These are phyloP conservation scores for Promerops cafer DNA, from an alignment of 2,113 vertebrate genomes.

Conservation along the genomic window DNA sequence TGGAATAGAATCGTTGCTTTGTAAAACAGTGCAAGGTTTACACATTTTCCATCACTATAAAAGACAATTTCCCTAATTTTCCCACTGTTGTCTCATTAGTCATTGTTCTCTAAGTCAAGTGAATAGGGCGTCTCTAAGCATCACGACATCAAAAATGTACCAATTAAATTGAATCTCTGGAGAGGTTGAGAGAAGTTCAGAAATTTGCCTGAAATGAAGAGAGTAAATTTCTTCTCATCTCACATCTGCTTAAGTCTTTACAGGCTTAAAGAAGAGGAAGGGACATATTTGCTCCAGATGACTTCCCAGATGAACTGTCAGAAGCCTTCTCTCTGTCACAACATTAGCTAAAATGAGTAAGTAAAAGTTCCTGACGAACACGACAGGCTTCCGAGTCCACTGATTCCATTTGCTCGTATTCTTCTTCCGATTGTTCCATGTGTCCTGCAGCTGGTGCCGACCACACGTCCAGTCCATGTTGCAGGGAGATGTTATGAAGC, in stretches of 20 bases:
- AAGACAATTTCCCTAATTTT: background rate
- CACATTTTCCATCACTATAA: background rate
- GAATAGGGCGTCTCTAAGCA: background rate
- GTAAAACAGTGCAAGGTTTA: background rate
- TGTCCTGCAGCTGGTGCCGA: slow-evolving; percentile 76
- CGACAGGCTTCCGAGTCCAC: slow-evolving; percentile 83
- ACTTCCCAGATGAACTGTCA: background rate
- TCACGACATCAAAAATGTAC: background rate
- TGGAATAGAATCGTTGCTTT: background rate
- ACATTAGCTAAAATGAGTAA: slow-evolving; percentile 84
- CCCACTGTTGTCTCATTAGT: background rate
- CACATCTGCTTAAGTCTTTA: background rate
- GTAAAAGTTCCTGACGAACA: slow-evolving; percentile 80
- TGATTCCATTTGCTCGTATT: slow-evolving; percentile 78
- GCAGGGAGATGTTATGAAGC: slow-evolving; percentile 91
- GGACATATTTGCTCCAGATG: background rate
- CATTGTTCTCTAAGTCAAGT: background rate
- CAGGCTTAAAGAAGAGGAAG: background rate
- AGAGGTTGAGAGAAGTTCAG: background rate
- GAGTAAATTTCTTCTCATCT: background rate
- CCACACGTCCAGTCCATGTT: slow-evolving; percentile 89
- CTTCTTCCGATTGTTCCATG: slow-evolving; percentile 78
- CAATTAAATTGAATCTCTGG: background rate
- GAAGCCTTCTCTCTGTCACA: background rate
- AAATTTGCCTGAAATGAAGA: background rate